These are phyloP conservation scores for Plagodis dolabraria DNA, from an alignment of 2,888 invertebrate species.

Conservation along the genomic window DNA sequence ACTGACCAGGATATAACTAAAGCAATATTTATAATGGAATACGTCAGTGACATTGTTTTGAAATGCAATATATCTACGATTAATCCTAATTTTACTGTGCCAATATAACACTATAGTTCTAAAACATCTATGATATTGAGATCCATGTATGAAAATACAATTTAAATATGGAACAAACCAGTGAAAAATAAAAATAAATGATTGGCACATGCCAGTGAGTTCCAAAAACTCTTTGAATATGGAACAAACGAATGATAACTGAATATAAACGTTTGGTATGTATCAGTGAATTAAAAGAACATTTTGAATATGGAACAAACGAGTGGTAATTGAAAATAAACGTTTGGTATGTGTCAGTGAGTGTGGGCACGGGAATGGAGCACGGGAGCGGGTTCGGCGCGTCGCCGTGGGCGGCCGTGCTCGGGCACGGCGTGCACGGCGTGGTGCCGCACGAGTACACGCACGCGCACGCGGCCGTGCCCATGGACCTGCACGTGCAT, in stretches of 20 bases:
- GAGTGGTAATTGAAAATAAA: conserved; percentile 1
- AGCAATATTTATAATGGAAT: no score
- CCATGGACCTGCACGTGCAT: conserved; percentile 96
- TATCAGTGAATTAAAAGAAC: conserved; percentile 3
- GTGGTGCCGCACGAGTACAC: conserved; percentile 87
- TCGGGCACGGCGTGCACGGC: conserved; percentile 87
- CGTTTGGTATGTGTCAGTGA: conserved; percentile 21
- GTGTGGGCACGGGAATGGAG: conserved; percentile 83
- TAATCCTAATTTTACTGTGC: no score
- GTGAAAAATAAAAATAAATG: conserved; percentile 1
- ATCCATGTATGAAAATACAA: not conserved
- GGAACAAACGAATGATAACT: not conserved
- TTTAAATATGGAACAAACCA: not conserved
- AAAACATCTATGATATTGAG: not conserved
- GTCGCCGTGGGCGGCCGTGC: conserved; percentile 92
- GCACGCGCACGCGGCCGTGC: conserved; percentile 88
- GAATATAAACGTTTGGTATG: conserved; percentile 1
- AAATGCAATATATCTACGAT: no score
- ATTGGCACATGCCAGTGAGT: not conserved
- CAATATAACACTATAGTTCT: no score
- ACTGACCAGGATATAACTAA: no score
- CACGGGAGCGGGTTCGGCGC: conserved; percentile 91
- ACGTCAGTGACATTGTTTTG: no score
- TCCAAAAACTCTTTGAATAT: not conserved
- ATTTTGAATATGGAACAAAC: conserved; percentile 33